Conservation (phyloP, 2,797 vertebrate genomes). For the Cryptoblepharus egeriae region DNA sequence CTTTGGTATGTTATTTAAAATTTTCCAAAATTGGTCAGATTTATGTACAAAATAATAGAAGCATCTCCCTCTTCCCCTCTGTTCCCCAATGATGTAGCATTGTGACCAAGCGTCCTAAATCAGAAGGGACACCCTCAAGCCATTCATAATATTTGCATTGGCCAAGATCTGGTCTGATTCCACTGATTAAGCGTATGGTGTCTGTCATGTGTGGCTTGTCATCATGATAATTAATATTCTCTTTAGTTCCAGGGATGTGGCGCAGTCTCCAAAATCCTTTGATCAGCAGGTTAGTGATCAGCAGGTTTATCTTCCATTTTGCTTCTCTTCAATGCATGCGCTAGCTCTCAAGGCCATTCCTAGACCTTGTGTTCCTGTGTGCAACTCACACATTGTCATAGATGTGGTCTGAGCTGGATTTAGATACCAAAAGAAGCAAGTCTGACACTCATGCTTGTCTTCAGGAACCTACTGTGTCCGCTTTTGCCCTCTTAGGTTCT, state of each 20-base stretch:
- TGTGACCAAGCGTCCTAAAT: neutral
- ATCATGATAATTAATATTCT: conserved; percentile 15
- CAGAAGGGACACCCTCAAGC: neutral
- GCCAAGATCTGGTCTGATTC: neutral
- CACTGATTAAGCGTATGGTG: neutral
- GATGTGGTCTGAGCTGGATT: no score
- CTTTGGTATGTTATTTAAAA: neutral
- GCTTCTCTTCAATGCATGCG: no score
- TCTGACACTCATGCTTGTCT: no score
- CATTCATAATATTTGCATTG: neutral
- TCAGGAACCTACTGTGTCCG: no score
- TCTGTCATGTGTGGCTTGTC: neutral
- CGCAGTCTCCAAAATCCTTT: conserved; percentile 80
- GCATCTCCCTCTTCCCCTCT: no score
- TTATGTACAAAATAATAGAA: neutral
- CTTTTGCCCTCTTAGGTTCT: no score
- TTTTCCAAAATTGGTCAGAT: neutral
- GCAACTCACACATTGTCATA: no score
- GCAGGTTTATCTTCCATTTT: neutral
- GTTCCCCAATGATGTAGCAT: neutral
- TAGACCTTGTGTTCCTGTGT: no score
- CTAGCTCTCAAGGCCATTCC: no score
- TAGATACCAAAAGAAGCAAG: no score
- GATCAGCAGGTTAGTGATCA: conserved; percentile 86
- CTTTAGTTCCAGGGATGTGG: conserved; percentile 81